These are phyloP conservation scores for Pluvialis apricaria DNA, from an alignment of 2,113 vertebrate species.

Conservation along the genomic window DNA sequence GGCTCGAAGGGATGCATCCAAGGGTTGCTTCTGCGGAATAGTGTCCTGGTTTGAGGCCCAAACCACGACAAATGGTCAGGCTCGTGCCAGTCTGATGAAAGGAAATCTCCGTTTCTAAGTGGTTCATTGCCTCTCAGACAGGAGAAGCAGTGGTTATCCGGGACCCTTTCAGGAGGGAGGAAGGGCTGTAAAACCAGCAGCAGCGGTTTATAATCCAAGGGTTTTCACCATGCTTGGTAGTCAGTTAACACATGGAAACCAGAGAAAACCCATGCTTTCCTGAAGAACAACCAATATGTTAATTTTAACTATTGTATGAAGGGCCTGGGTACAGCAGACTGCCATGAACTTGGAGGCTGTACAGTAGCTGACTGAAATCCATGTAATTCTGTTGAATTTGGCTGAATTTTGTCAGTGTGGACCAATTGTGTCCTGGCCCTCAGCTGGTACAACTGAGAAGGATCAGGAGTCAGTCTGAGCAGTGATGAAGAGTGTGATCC, in stretches of 20 bases:
- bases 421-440: background rate
- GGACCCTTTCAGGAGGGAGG: background rate
- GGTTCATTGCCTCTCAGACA: background rate
- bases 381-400: background rate
- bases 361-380: background rate
- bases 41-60: too few relatives aligned
- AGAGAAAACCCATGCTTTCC: background rate
- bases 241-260: background rate
- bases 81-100: background rate
- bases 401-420: background rate
- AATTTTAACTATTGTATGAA: background rate
- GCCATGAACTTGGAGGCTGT: background rate
- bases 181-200: background rate
- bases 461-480: background rate
- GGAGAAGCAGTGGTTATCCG: background rate
- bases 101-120: background rate
- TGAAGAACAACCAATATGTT: background rate
- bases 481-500: background rate
- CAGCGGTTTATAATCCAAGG: background rate
- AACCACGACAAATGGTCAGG: background rate
- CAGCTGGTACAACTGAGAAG: background rate
- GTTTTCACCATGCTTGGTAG: background rate
- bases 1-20: background rate
- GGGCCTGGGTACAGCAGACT: background rate
- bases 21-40: background rate